These are phyloP conservation scores for Lagria hirta DNA, from an alignment of 2,888 invertebrate genomes.

Conservation along the genomic window DNA sequence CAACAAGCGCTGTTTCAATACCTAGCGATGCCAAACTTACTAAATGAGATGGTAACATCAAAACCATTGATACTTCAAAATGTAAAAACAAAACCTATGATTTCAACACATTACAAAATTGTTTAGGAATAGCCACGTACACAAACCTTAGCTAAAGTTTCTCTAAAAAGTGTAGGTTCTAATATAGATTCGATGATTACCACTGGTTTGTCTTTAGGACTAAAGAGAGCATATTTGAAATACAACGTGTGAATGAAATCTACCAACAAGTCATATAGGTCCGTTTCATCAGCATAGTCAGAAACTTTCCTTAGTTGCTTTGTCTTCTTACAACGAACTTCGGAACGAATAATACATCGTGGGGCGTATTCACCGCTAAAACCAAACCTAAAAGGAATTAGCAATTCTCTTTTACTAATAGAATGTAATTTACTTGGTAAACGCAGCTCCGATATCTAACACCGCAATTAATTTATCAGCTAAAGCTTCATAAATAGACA, in stretches of 20 bases:
- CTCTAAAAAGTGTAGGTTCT: slow-evolving; percentile 77
- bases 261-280: slow-evolving; percentile 82
- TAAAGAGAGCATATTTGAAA: slow-evolving; percentile 88
- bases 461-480: slow-evolving; percentile 89
- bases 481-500: slow-evolving; percentile 81
- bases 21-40: slow-evolving; percentile 83
- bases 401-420: neutral
- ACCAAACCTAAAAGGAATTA: slow-evolving; percentile 79
- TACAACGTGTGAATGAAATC: slow-evolving; percentile 86
- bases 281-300: slow-evolving; percentile 64
- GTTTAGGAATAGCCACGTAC: neutral
- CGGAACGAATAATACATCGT: slow-evolving; percentile 81
- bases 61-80: slow-evolving; percentile 73
- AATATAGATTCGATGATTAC: slow-evolving; percentile 90
- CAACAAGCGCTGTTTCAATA: slow-evolving; percentile 76
- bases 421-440: slow-evolving; percentile 73
- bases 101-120: slow-evolving; percentile 5
- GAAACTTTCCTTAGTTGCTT: slow-evolving; percentile 64
- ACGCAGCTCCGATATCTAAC: slow-evolving; percentile 86
- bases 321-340: slow-evolving; percentile 68
- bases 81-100: slow-evolving; percentile 74
- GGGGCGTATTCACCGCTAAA: slow-evolving; percentile 89
- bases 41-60: slow-evolving; percentile 79
- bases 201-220: slow-evolving; percentile 90
- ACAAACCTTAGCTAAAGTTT: slow-evolving; percentile 81